phyloP scores from a whole-genome alignment of 1,140 invertebrate genomes.

The Zeugodacus cucurbitae region DNA sequence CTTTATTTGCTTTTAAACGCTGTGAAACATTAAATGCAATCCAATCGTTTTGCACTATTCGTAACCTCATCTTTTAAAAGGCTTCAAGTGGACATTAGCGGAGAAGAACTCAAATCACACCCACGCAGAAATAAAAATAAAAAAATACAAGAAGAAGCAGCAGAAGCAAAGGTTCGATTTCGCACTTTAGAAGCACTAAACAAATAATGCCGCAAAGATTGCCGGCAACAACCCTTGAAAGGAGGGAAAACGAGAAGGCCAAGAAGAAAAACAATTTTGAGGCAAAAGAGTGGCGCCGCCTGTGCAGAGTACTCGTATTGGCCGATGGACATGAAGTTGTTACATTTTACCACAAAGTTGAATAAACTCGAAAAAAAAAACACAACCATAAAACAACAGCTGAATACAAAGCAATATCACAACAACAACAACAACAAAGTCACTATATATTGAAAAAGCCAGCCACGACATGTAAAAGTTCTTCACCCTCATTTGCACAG shows the following conservation, averaged over 20 bases:
- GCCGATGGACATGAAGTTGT: conserved; percentile 11
- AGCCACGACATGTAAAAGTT: conserved; percentile 26
- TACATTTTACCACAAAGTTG: conserved; percentile 33
- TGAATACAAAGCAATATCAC: conserved; percentile 7
- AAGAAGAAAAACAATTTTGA: background rate
- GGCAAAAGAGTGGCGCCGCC: background rate
- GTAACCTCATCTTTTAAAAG: background rate
- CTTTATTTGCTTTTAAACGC: background rate
- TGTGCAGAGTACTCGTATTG: conserved; percentile 4
- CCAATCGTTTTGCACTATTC: background rate
- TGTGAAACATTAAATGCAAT: background rate
- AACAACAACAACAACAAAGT: background rate
- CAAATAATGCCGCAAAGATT: background rate
- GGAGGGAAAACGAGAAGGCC: background rate
- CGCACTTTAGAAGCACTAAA: conserved; percentile 22
- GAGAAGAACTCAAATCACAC: background rate
- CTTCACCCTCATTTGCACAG: conserved; percentile 36
- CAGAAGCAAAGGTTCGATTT: conserved; percentile 13
- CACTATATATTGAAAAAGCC: background rate
- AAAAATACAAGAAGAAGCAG: background rate
- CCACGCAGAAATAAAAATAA: background rate
- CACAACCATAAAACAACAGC: background rate
- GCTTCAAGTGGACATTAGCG: conserved; percentile 29
- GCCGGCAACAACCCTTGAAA: background rate
- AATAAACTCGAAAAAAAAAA: conserved; percentile 4